These are phyloP conservation scores for Paraplagusia blochii DNA, from an alignment of 2,113 vertebrate genomes.

Conservation along the genomic window DNA sequence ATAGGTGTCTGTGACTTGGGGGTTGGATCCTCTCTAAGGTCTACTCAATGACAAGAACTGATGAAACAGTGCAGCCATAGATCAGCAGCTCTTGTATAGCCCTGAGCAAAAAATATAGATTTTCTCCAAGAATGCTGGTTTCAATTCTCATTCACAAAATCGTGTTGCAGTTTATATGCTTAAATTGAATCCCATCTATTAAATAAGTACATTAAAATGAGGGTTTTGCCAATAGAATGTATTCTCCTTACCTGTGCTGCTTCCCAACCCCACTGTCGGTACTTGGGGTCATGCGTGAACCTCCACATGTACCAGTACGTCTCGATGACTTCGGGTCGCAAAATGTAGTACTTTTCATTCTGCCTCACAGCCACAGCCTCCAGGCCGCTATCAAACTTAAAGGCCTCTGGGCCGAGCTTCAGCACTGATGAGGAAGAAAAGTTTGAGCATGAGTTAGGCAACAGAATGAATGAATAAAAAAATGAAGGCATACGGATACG, in stretches of 20 bases:
- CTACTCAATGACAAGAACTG: no score
- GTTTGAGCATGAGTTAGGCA: background rate
- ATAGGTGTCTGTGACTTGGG: no score
- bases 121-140: no score
- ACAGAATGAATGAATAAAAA: background rate
- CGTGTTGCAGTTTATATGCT: no score
- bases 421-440: conserved; percentile 73
- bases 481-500: background rate
- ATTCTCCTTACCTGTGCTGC: conserved; percentile 83
- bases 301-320: conserved; percentile 99
- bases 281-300: conserved; percentile 96
- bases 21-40: no score
- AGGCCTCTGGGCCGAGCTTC: conserved; percentile 95
- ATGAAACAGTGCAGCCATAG: no score
- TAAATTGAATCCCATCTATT: no score
- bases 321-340: conserved; percentile 96
- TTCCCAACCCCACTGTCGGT: conserved; percentile 98
- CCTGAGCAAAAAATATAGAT: no score
- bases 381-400: conserved; percentile 94
- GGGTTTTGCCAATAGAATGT: no score
- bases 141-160: no score
- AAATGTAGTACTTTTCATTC: conserved; percentile 98
- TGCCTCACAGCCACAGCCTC: conserved; percentile 95
- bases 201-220: no score
- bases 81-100: no score